Evolutionary conservation across 2,797 vertebrate genomes (phyloP).

Genomic region (Parauchenoglanis ngamensis): DNA sequence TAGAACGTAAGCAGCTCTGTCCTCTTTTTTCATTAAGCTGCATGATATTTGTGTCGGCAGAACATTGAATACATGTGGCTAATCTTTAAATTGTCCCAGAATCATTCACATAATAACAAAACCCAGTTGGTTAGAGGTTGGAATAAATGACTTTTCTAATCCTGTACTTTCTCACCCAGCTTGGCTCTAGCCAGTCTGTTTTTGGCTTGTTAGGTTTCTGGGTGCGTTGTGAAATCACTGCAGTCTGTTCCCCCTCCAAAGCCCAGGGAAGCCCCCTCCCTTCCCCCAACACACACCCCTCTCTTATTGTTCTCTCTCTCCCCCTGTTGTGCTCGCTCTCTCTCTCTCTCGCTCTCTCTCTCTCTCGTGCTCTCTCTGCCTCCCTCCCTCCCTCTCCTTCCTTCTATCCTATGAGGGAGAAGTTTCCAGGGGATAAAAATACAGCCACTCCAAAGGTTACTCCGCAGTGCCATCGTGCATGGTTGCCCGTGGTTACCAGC

Average conservation of each 20-base stretch:
- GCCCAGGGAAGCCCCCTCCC: conserved; percentile 63
- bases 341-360: no score
- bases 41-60: neutral
- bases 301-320: no score
- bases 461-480: conserved; percentile 71
- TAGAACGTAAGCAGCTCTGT: neutral
- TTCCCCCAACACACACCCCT: conserved; percentile 18
- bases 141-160: neutral
- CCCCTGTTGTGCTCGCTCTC: no score
- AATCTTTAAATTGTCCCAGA: neutral
- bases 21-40: neutral
- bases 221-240: conserved; percentile 62
- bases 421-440: conserved; percentile 75
- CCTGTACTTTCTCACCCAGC: conserved; percentile 18
- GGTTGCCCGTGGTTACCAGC: conserved; percentile 80
- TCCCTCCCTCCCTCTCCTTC: conserved; percentile 30
- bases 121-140: neutral
- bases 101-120: conserved; percentile 18
- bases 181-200: conserved; percentile 19
- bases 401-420: conserved; percentile 66
- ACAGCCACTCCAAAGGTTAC: conserved; percentile 75
- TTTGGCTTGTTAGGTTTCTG: conserved; percentile 41
- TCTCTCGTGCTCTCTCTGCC: conserved; percentile 35
- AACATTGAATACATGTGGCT: no score
- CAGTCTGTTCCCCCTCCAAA: conserved; percentile 66